Conservation (phyloP, 30 jellyfish, hydroid and myxozoan genomes). For the Chironex yamaguchii region DNA sequence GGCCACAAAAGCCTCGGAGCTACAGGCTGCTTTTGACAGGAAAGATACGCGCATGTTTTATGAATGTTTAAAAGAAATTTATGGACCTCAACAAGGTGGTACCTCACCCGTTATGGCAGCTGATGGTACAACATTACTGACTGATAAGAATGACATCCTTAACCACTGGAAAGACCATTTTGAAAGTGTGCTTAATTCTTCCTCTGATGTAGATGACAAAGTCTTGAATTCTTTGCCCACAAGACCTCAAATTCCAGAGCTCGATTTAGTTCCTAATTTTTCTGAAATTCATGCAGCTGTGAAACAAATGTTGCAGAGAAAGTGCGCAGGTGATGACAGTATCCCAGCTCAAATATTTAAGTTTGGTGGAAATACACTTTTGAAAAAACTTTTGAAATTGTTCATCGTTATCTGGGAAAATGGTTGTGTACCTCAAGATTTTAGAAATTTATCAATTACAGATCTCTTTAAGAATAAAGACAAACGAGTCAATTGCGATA, state of each 20-base stretch:
- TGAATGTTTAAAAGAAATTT: background rate
- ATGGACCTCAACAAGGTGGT: background rate
- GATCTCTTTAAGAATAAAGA: no score
- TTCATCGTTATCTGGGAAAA: background rate
- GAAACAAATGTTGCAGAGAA: background rate
- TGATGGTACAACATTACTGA: background rate
- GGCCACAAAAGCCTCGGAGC: background rate
- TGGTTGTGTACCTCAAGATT: background rate
- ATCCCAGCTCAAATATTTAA: background rate
- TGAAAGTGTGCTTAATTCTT: background rate
- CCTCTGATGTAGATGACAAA: background rate
- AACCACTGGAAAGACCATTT: background rate
- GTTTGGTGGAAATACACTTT: background rate
- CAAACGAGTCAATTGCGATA: no score
- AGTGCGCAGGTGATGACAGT: background rate
- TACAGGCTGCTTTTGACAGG: constrained; percentile 2
- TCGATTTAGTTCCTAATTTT: background rate
- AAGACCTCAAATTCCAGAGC: background rate
- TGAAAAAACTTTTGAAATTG: background rate
- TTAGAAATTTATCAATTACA: no score
- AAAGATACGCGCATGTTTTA: background rate
- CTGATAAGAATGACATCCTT: background rate
- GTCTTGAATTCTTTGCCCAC: background rate
- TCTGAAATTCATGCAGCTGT: background rate
- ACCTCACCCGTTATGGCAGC: constrained; percentile 3